phyloP scores from a whole-genome alignment of 1,140 invertebrate genomes.

The Heliconius nattereri region DNA sequence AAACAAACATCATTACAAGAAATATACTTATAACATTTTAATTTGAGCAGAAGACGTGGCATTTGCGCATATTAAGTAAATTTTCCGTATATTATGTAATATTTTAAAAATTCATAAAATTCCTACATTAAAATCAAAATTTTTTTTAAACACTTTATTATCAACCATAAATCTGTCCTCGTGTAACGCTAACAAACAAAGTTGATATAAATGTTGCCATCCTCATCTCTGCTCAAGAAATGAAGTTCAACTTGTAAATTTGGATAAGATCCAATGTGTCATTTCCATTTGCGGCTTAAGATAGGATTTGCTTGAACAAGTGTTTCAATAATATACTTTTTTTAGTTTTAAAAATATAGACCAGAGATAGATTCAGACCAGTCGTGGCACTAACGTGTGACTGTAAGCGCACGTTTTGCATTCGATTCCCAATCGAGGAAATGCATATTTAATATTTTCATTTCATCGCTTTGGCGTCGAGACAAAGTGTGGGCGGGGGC shows the following conservation, averaged over 20 bases:
- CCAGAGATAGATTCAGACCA: too few species aligned
- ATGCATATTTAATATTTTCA: too few species aligned
- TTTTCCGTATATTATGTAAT: not conserved
- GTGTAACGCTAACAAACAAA: constrained; percentile 31
- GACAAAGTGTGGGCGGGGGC: too few species aligned
- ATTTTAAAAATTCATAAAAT: constrained; percentile 2
- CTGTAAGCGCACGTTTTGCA: too few species aligned
- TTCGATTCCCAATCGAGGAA: too few species aligned
- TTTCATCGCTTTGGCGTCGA: too few species aligned
- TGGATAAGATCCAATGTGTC: constrained; percentile 33
- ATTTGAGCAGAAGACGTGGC: too few species aligned
- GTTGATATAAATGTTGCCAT: constrained; percentile 33
- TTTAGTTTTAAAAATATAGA: too few species aligned
- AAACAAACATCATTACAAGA: too few species aligned
- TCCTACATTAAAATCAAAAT: constrained; percentile 1
- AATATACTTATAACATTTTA: too few species aligned
- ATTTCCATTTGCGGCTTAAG: constrained; percentile 17
- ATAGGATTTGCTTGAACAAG: not conserved
- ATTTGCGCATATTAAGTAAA: not conserved
- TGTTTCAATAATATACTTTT: not conserved
- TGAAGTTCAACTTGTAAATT: constrained; percentile 37
- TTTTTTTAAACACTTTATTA: constrained; percentile 25
- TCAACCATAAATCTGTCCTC: constrained; percentile 36
- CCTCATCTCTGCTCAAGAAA: constrained; percentile 21
- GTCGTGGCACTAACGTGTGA: too few species aligned